Conservation (phyloP, 2,797 vertebrate species). For the Xenentodon cancila region DNA sequence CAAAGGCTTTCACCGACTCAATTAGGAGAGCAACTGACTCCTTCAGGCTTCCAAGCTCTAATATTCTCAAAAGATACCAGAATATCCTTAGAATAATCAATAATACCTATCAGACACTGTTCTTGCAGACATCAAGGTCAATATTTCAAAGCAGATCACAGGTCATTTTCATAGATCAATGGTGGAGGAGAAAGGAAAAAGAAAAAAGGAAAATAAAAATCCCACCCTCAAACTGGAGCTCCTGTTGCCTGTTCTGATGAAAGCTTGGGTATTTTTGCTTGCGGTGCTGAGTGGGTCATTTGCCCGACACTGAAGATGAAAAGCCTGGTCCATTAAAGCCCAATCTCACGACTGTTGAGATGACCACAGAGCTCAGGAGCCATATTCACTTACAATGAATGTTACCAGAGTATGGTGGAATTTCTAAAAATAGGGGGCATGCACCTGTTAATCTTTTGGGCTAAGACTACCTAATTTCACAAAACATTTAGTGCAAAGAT, state of each 20-base stretch:
- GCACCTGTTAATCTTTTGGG: neutral
- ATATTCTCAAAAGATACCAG: slow-evolving; percentile 11
- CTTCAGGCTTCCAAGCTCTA: slow-evolving; percentile 18
- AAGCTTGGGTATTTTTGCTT: slow-evolving; percentile 5
- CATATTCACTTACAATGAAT: neutral
- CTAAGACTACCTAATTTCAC: neutral
- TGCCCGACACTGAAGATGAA: slow-evolving; percentile 14
- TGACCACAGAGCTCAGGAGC: neutral
- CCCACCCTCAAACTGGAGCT: neutral
- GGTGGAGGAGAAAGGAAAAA: neutral
- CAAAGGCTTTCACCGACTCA: slow-evolving; percentile 28
- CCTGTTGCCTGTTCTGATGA: neutral
- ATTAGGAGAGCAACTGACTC: slow-evolving; percentile 27
- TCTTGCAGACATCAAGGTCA: slow-evolving; percentile 19
- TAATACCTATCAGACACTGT: slow-evolving; percentile 13
- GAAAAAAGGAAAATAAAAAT: neutral
- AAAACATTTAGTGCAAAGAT: neutral
- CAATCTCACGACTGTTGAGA: slow-evolving; percentile 1
- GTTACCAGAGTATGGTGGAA: neutral
- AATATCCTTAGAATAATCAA: slow-evolving; percentile 37
- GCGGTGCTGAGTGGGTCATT: slow-evolving; percentile 10
- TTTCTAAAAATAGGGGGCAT: neutral
- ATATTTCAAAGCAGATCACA: slow-evolving; percentile 30
- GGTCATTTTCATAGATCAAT: slow-evolving; percentile 26
- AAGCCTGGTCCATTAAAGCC: slow-evolving; percentile 23